Evolutionary conservation across 2,113 vertebrate species (phyloP), one percentile per base, ranked within the genome.

Genomic region (Gobius niger): DNA sequence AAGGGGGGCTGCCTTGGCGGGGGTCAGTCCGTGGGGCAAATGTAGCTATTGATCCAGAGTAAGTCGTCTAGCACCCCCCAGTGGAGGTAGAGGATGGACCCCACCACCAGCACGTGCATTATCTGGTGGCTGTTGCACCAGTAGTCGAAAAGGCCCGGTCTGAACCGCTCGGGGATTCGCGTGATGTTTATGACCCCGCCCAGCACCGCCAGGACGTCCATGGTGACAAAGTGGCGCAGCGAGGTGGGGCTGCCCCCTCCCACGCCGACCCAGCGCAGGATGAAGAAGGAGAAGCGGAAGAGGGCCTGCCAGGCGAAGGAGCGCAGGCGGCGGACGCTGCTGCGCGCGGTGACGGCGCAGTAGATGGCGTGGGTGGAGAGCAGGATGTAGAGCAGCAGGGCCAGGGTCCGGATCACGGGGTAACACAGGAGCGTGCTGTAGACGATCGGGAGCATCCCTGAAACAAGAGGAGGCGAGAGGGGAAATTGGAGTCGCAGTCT

Each of bases 111-210:
- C 40, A 97, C 94, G 52, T 97, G 96, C 95, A 96, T 97, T 85
- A 97, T 96, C 90, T 97, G 96, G 90, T 97, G 96, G 67, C 95
- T 96, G 89, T 96, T 97, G 85, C 94, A 95, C 95, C 96, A 96
- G 91, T 96, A 97, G 94, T 96, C 96, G 47, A 97, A 97, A 70
- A 92, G 92, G 49, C 96, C 96, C 0, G 96, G 96, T 15, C 92
- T 88, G 88, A 95, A 95, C 52, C 95, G 94, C 87, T 97, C 96
- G 0, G 96, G 96, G 70, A 96, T 91, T 46, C 96, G 93, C 0
- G 91, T 90, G 86, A 96, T 94, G 63, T 97, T 97, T 91, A 97
- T 95, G 88, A 96, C 77, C 1, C 96, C 96, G 66, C 95, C 96
- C 60, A 95, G 91, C 80, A 96, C 90, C 0, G 96, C 95, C 89